A percentile compares a stretch with the other conserved stretches of the same genome.
Evolutionary conservation across 2,888 invertebrate genomes (phyloP).

Genomic region (Oxyteleia sp.): DNA sequence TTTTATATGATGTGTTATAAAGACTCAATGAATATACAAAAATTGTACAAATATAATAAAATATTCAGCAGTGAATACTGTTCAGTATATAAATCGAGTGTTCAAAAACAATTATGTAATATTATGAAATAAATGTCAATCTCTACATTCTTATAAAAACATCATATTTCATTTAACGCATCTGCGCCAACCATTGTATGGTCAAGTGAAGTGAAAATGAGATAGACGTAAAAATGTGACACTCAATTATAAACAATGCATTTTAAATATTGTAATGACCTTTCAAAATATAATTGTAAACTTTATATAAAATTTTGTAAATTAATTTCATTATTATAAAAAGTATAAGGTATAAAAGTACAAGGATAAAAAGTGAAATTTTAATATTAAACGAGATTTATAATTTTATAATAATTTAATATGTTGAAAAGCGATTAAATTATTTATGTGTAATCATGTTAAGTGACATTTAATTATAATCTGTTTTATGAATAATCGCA

Average conservation of each 20-base stretch:
- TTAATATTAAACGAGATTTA: too few species aligned
- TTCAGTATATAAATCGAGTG: not conserved
- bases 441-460: too few species aligned
- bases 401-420: too few species aligned
- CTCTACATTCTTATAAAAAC: not conserved
- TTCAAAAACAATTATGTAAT: not conserved
- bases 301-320: too few species aligned
- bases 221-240: not conserved
- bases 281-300: not conserved
- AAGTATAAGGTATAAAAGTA: too few species aligned
- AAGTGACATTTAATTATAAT: too few species aligned
- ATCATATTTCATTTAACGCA: not conserved
- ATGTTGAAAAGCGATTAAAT: too few species aligned
- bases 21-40: not conserved
- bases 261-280: not conserved
- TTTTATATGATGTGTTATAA: not conserved
- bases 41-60: not conserved
- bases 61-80: not conserved
- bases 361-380: too few species aligned
- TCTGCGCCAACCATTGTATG: not conserved
- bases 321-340: too few species aligned
- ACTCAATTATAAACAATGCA: not conserved
- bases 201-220: not conserved
- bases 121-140: constrained; percentile 4
- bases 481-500: too few species aligned